Base-by-base conservation (phyloP, 1,140 invertebrate species). In the Leptopilina boulardi region DNA sequence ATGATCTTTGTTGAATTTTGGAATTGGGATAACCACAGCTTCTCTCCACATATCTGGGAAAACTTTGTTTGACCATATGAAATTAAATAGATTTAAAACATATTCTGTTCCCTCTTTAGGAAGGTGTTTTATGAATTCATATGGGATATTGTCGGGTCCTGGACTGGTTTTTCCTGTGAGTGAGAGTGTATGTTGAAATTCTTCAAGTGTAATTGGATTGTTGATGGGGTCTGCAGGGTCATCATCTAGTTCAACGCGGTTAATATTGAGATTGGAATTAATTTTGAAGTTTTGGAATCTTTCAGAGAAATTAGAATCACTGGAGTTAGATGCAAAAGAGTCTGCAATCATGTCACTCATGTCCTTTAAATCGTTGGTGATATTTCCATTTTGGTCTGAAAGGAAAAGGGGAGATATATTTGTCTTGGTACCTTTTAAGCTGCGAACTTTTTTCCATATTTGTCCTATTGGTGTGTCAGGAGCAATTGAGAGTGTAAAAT, bases 251-350 rank as follows among this genome's bases (percentile, higher is more conserved):
- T 73, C 73, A 38, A 9, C 2, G 34, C 0, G 13, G 59, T n/a
- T 15, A 79, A 15, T 19, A 21, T 6, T 42, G 70, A 19, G 11
- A 71, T 75, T 30, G 71, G 2, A 47, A 70, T 9, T 38, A 38
- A 54, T 75, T 79, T 75, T 42, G 51, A 73, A 38, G 42, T 44
- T 3, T 38, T 66, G 10, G 44, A 81, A 78, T n/a, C 77, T 19
- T 34, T 70, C 11, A 0, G 54, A 18, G 38, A 82, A 85, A 71
- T 87, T 86, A 13, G 34, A 15, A n/a, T 84, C 82, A 30, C 76
- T 82, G 23, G 87, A 88, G 76, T 86, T 88, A 6, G 56, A 19
- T 5, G 79, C 72, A 71, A 88, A 88, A 0, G 83, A 78, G 23
- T 79, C 21, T 11, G 83, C 85, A 66, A 88, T 76, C 23, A 77